Conservation (phyloP, 1,140 invertebrate genomes). For the Philotrypesis tridentata region DNA sequence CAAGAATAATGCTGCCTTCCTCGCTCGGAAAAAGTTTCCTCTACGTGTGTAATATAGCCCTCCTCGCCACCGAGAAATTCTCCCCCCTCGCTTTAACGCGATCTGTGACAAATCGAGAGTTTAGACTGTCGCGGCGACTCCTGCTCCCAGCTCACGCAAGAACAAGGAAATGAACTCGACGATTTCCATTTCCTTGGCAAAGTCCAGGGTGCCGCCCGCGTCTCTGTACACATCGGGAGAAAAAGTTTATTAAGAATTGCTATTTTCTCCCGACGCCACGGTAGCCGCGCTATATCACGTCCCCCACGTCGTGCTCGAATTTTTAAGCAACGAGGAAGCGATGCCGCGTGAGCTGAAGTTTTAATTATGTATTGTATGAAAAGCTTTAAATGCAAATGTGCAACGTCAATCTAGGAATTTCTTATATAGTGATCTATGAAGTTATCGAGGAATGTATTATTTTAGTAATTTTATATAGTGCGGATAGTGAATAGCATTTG, state of each 20-base stretch:
- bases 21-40: slow-evolving; percentile 39
- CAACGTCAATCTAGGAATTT: too few species aligned
- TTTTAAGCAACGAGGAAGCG: not conserved
- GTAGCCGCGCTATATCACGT: not conserved
- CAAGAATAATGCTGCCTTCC: slow-evolving; percentile 29
- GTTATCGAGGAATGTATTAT: too few species aligned
- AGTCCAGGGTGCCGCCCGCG: not conserved
- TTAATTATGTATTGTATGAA: slow-evolving; percentile 23
- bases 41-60: slow-evolving; percentile 24
- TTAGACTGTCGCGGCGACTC: slow-evolving; percentile 24
- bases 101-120: slow-evolving; percentile 46
- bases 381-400: not conserved
- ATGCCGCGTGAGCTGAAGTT: not conserved
- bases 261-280: not conserved
- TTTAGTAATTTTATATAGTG: too few species aligned
- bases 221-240: not conserved
- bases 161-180: slow-evolving; percentile 49
- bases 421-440: too few species aligned
- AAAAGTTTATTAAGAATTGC: slow-evolving; percentile 47
- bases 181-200: slow-evolving; percentile 43
- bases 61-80: not conserved
- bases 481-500: too few species aligned
- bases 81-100: slow-evolving; percentile 23
- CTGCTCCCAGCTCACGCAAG: slow-evolving; percentile 39
- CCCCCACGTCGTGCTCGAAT: too few species aligned